phyloP scores from a whole-genome alignment of 2,888 invertebrate genomes.

The Alviniconcha strummeri region DNA sequence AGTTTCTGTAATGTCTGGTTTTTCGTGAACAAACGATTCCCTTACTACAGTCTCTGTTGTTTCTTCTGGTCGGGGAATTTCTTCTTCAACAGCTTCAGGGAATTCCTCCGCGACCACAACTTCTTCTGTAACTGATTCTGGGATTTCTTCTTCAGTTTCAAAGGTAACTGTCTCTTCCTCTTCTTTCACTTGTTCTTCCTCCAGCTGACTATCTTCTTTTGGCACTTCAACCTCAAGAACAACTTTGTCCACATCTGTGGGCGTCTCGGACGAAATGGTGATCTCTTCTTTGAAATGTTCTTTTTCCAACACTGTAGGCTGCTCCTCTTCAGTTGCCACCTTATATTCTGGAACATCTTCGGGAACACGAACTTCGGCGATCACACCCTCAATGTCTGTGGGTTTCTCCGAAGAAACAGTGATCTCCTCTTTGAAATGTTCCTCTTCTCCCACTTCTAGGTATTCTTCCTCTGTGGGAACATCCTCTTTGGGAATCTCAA shows the following conservation, averaged over 20 bases:
- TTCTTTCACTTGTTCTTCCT: too few species aligned
- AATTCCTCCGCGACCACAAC: neutral
- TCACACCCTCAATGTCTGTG: conserved; percentile 26
- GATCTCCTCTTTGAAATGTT: conserved; percentile 20
- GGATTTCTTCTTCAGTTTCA: too few species aligned
- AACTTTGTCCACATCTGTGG: too few species aligned
- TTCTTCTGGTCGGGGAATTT: neutral
- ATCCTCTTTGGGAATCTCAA: neutral
- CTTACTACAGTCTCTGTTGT: neutral
- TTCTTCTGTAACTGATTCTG: neutral
- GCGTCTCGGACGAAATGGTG: too few species aligned
- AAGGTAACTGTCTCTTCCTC: too few species aligned
- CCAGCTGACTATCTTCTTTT: too few species aligned
- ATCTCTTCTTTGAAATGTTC: too few species aligned
- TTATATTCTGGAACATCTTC: conserved; percentile 25
- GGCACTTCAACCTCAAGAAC: too few species aligned
- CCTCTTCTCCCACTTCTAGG: conserved; percentile 20
- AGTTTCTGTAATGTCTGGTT: too few species aligned
- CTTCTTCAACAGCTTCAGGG: neutral
- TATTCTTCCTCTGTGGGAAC: conserved; percentile 7
- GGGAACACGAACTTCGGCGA: conserved; percentile 20
- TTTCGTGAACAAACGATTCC: neutral
- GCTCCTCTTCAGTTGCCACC: conserved; percentile 13
- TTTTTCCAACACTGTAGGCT: conserved; percentile 3
- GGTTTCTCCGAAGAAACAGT: conserved; percentile 23